These are phyloP conservation scores for Ichneumoninae sp. DNA, from an alignment of 2,888 invertebrate genomes.

Conservation along the genomic window DNA sequence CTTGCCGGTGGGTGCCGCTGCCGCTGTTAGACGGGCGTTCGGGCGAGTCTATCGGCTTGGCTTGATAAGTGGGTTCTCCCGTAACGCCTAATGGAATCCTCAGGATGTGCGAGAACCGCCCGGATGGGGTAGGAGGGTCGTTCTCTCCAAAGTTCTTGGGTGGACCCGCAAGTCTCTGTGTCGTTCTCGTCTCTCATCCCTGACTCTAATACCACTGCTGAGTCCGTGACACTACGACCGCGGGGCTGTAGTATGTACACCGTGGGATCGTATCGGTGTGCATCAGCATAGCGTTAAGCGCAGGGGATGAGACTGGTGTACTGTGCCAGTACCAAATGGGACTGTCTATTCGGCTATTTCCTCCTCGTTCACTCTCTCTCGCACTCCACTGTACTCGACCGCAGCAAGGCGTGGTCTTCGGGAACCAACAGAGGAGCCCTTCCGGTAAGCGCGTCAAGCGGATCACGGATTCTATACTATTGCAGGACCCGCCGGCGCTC, in stretches of 20 bases:
- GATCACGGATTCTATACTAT: slow-evolving; percentile 28
- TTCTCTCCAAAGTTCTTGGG: slow-evolving; percentile 59
- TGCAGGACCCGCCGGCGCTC: not conserved
- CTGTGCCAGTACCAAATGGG: slow-evolving; percentile 7
- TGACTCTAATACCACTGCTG: slow-evolving; percentile 32
- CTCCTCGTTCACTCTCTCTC: slow-evolving; percentile 26
- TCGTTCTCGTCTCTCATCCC: slow-evolving; percentile 54
- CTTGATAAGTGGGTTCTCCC: slow-evolving; percentile 76
- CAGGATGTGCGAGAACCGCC: slow-evolving; percentile 45
- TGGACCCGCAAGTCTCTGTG: slow-evolving; percentile 52
- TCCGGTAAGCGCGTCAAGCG: slow-evolving; percentile 54
- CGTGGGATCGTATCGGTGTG: slow-evolving; percentile 20
- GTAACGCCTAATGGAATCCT: slow-evolving; percentile 69
- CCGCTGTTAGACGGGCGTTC: slow-evolving; percentile 60
- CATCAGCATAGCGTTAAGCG: slow-evolving; percentile 43
- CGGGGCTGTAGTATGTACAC: not conserved
- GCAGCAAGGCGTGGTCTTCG: slow-evolving; percentile 43
- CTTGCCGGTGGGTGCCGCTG: not conserved
- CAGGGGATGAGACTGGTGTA: slow-evolving; percentile 27
- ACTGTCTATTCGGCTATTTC: slow-evolving; percentile 17
- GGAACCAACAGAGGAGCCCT: slow-evolving; percentile 43
- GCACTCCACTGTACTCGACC: slow-evolving; percentile 21
- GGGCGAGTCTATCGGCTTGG: slow-evolving; percentile 74
- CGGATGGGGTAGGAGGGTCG: slow-evolving; percentile 46
- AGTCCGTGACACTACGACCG: slow-evolving; percentile 6